These are phyloP conservation scores for Sebastes schlegelii DNA, from an alignment of 2,113 vertebrate species.

Conservation along the genomic window DNA sequence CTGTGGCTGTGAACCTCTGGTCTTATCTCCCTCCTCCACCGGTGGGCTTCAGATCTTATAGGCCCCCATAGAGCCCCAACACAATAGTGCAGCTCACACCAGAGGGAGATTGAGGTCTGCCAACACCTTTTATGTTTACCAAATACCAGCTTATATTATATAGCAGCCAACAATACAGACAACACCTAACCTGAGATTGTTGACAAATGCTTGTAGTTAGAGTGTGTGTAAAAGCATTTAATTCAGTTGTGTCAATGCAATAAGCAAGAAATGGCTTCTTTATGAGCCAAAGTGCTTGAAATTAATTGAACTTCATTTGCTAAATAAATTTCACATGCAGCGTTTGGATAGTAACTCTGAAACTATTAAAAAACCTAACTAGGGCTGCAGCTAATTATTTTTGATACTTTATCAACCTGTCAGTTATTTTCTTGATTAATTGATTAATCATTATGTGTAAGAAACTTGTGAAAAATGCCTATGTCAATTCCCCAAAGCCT, in stretches of 20 bases:
- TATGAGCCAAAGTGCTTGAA: not conserved
- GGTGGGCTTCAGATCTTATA: slow-evolving; percentile 4
- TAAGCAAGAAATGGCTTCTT: not conserved
- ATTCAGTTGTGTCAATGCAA: not conserved
- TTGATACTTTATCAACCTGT: not conserved
- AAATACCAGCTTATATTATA: not conserved
- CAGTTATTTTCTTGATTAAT: not conserved
- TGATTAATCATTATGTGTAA: too few relatives aligned
- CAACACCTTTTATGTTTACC: not conserved
- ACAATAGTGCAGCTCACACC: slow-evolving; percentile 3
- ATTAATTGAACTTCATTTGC: not conserved
- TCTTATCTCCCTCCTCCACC: slow-evolving; percentile 33
- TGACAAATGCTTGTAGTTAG: not conserved
- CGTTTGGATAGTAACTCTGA: not conserved
- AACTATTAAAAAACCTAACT: not conserved
- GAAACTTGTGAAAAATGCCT: not conserved
- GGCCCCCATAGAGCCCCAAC: slow-evolving; percentile 9
- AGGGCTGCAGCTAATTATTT: not conserved
- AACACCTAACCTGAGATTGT: not conserved
- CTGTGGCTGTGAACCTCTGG: not conserved
- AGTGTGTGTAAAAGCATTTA: not conserved
- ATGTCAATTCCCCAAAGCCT: not conserved
- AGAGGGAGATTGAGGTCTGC: not conserved
- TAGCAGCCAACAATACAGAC: not conserved
- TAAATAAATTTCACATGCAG: not conserved